phyloP scores from a whole-genome alignment of 2,888 invertebrate species.

The Nomada hirtipes region DNA sequence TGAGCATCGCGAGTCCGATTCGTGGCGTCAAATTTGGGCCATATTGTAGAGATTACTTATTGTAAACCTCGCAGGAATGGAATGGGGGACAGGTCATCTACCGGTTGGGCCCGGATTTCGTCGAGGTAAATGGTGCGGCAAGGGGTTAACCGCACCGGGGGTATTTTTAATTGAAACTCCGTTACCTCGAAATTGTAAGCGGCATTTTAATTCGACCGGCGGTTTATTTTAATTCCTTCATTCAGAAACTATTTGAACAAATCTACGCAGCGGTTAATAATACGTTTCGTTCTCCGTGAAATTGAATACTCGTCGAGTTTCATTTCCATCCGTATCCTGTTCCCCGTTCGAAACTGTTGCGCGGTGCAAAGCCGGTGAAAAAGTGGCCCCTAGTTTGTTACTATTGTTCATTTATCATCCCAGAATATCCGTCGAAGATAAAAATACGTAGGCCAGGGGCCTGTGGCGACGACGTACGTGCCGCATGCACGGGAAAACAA shows the following conservation, averaged over 20 bases:
- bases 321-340: background rate
- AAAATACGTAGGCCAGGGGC: slow-evolving; percentile 43
- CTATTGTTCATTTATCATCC: slow-evolving; percentile 27
- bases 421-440: slow-evolving; percentile 31
- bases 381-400: slow-evolving; percentile 14
- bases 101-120: too few relatives aligned
- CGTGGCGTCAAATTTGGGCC: too few relatives aligned
- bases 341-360: background rate
- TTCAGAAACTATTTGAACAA: too few relatives aligned
- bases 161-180: background rate
- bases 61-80: too few relatives aligned
- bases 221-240: background rate
- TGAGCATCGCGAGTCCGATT: too few relatives aligned
- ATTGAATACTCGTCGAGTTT: background rate
- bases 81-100: too few relatives aligned
- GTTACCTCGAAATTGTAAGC: background rate
- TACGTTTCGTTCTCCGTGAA: too few relatives aligned
- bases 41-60: too few relatives aligned
- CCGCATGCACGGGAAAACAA: slow-evolving; percentile 20
- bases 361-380: background rate
- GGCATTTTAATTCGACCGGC: background rate
- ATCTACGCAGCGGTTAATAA: background rate
- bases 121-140: too few relatives aligned
- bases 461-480: background rate
- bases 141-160: too few relatives aligned